These are phyloP conservation scores for Pachyrhynchus sulphureomaculatus DNA, from an alignment of 1,140 invertebrate species.

Conservation along the genomic window DNA sequence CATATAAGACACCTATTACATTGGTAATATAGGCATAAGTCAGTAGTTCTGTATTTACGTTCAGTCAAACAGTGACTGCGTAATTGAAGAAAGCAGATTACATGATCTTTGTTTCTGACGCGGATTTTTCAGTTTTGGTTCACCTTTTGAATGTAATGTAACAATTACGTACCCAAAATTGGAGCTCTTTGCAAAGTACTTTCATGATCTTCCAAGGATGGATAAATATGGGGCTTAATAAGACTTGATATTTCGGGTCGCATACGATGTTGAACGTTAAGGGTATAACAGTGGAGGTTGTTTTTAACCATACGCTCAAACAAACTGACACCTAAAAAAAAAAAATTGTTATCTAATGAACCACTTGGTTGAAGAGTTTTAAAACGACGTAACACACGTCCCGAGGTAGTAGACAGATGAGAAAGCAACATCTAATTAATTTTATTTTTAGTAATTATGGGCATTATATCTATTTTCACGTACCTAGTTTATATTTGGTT, in stretches of 20 bases:
- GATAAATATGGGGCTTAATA: conserved; percentile 64
- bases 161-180: conserved; percentile 54
- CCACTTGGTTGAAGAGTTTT: too few relatives aligned
- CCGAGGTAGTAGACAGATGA: neutral
- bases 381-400: neutral
- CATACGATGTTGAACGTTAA: conserved; percentile 68
- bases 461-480: neutral
- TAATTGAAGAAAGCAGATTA: too few relatives aligned
- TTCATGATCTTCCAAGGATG: conserved; percentile 56
- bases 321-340: conserved; percentile 65
- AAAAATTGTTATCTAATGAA: conserved; percentile 50
- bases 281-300: conserved; percentile 55
- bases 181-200: conserved; percentile 55
- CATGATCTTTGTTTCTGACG: too few relatives aligned
- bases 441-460: too few relatives aligned
- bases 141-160: neutral
- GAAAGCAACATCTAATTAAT: too few relatives aligned
- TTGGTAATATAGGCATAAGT: too few relatives aligned
- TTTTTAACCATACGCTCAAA: conserved; percentile 72
- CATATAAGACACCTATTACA: too few relatives aligned
- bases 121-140: neutral
- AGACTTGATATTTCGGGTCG: conserved; percentile 63
- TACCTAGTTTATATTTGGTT: conserved; percentile 50
- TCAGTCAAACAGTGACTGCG: too few relatives aligned
- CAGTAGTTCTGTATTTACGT: too few relatives aligned